These are phyloP conservation scores for Dysmachus trigonus DNA, from an alignment of 2,888 invertebrate species.

Conservation along the genomic window DNA sequence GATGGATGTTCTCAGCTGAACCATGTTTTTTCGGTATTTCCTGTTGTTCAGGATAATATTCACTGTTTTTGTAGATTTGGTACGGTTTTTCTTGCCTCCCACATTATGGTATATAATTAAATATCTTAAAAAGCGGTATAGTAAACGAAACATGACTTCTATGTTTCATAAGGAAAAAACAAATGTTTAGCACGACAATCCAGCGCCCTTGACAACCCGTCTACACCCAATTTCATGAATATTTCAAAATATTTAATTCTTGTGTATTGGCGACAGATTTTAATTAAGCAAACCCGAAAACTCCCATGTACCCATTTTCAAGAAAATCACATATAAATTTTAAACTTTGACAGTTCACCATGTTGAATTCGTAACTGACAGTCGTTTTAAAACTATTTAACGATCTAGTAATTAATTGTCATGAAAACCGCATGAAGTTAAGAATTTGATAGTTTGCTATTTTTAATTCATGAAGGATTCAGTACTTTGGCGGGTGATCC, in stretches of 20 bases:
- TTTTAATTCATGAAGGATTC: no score
- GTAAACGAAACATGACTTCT: not conserved
- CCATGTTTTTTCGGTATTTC: not conserved
- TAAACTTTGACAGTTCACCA: no score
- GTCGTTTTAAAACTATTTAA: no score
- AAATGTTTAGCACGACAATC: no score
- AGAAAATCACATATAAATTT: no score
- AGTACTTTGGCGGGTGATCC: no score
- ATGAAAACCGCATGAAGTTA: no score
- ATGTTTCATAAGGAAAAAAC: not conserved
- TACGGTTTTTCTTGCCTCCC: not conserved
- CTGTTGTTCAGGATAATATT: not conserved
- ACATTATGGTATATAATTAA: no score
- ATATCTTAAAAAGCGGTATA: not conserved
- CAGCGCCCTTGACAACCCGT: not conserved
- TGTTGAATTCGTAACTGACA: no score
- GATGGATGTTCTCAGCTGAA: not conserved
- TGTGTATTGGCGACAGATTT: not conserved
- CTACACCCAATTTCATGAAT: not conserved
- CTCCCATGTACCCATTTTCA: not conserved
- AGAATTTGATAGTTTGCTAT: no score
- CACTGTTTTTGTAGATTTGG: not conserved
- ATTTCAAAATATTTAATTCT: not conserved
- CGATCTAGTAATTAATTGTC: no score
- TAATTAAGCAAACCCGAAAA: not conserved